Evolutionary conservation across 2,113 vertebrate genomes (phyloP).

Genomic region (Psittacus erithacus): DNA sequence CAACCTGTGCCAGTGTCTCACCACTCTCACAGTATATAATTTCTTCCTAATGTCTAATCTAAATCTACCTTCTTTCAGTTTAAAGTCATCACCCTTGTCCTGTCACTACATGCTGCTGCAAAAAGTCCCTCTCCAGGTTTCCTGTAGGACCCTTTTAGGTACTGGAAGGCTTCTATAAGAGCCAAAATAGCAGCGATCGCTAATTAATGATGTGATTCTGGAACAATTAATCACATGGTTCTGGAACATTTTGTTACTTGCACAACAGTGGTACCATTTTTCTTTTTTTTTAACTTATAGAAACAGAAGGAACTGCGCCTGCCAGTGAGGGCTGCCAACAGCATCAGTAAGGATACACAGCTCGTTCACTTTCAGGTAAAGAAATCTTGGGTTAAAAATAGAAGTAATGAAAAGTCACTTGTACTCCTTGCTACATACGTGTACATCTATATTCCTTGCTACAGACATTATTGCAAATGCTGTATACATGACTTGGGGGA

Average conservation of each 20-base stretch:
- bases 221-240: background rate
- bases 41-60: background rate
- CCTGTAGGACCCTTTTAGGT: background rate
- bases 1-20: background rate
- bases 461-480: background rate
- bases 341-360: background rate
- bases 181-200: background rate
- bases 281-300: background rate
- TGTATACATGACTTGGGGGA: fast-evolving
- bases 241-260: background rate
- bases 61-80: background rate
- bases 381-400: background rate
- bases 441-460: background rate
- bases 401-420: background rate
- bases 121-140: background rate
- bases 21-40: background rate
- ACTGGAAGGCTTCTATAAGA: background rate
- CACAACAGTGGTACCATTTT: background rate
- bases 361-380: background rate
- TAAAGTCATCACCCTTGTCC: background rate
- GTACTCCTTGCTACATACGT: background rate
- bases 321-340: background rate
- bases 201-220: background rate
- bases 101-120: background rate
- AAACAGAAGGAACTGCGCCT: background rate